Base-by-base conservation (phyloP, 1,140 invertebrate species). In the Frieseomelitta varia region DNA sequence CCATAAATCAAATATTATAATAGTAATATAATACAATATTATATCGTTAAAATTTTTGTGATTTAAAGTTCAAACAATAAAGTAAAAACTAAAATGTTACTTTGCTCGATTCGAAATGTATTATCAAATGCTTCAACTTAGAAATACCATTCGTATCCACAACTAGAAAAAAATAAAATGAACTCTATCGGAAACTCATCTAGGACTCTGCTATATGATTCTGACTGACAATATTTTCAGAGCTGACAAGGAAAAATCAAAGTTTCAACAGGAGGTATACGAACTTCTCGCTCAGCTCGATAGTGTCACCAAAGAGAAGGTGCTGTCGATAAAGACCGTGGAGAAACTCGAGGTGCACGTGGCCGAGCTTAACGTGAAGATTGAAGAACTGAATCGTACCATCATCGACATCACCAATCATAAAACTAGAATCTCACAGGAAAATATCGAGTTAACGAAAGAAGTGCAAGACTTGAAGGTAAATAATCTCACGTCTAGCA, bases 181-280 rank as follows among this genome's bases (percentile, higher is more conserved):
- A 69, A 69, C 47, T n/a, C 12, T 1, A 2, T 10, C 1, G 15
- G 58, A 74, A 34, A 56, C 21, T 56, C 8, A 2, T 27, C 53
- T 14, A 68, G 39, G 21, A 30, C 19, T 51, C 24, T 21, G 8
- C 19, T 77, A 3, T 17, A 27, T 77, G 24, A n/a, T n/a, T n/a
- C n/a, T n/a, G n/a, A 75, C 79, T 67, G 11, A 11, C 11, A 8
- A 14, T 55, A n/a, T 55, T 96, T 94, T 56, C 95, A 99, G 98
- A 95, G 96, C 97, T 93, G 98, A 99, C 94, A 99, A 99, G 94
- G 99, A 99, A 94, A 99, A 99, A 95, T 95, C 97, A 91, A 99
- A 99, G 96, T 98, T 99, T 96, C 98, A 99, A 95, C 96, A 97
- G 92, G 99, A 99, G 96, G 97, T 99, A 55, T 99, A 99, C 95